These are phyloP conservation scores for Sympetrum striolatum DNA, from an alignment of 2,888 invertebrate species.

Conservation along the genomic window DNA sequence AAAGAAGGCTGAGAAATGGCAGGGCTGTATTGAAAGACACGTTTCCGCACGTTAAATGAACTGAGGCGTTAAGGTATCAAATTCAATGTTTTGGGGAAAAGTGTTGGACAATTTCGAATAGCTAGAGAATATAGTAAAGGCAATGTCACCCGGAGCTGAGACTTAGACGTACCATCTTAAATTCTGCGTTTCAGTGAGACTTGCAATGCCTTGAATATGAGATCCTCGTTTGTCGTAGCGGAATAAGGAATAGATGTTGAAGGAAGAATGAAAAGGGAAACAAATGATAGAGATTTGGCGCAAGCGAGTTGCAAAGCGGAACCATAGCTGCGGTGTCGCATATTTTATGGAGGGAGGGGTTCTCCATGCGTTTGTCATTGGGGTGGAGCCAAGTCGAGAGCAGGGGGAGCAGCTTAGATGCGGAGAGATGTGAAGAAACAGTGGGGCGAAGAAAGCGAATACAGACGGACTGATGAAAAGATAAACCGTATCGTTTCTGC, in stretches of 20 bases:
- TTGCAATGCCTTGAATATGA: too few relatives aligned
- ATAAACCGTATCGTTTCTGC: neutral
- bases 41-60: too few relatives aligned
- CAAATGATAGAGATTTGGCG: neutral
- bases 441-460: neutral
- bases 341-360: neutral
- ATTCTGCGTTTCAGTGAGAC: too few relatives aligned
- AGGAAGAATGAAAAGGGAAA: neutral
- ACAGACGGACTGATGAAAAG: neutral
- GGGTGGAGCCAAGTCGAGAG: neutral
- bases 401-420: neutral
- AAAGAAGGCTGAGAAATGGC: too few relatives aligned
- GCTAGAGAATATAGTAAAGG: too few relatives aligned
- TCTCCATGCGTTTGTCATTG: neutral
- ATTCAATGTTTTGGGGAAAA: too few relatives aligned
- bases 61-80: too few relatives aligned
- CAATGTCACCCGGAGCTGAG: too few relatives aligned
- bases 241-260: neutral
- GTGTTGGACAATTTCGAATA: too few relatives aligned
- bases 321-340: slow-evolving; percentile 16
- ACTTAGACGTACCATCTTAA: too few relatives aligned
- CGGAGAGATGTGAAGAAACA: neutral
- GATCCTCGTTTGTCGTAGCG: too few relatives aligned
- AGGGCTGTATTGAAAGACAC: too few relatives aligned
- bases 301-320: neutral